A percentile compares a stretch with the other conserved stretches of the same genome.
Conservation (phyloP, 2,888 invertebrate species). For the Dione juno region DNA sequence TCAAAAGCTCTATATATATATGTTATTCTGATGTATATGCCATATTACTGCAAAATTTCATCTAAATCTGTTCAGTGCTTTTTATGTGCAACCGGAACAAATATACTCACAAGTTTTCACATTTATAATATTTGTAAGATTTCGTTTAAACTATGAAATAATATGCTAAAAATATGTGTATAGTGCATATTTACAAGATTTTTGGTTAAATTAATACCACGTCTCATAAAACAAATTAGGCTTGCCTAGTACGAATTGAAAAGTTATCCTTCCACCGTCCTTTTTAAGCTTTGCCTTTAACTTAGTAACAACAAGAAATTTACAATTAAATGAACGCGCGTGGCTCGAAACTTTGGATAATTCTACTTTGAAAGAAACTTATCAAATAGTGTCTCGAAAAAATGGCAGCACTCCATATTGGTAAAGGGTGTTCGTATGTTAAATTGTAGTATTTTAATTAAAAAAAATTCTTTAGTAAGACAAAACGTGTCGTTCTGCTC, state of each 20-base stretch:
- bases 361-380: constrained; percentile 46
- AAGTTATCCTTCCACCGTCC: constrained; percentile 29
- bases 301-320: constrained; percentile 48
- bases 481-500: no score
- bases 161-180: no score
- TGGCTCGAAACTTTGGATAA: constrained; percentile 43
- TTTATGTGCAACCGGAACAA: no score
- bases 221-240: constrained; percentile 8
- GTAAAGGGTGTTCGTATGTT: constrained; percentile 27
- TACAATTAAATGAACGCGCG: constrained; percentile 51
- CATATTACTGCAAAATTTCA: no score
- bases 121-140: no score
- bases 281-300: constrained; percentile 43
- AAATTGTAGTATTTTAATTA: background rate
- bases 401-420: constrained; percentile 45
- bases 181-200: background rate
- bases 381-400: constrained; percentile 47
- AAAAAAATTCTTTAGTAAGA: no score
- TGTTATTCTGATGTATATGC: no score
- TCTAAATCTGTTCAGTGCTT: no score
- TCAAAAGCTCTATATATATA: no score
- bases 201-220: background rate
- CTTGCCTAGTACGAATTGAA: constrained; percentile 27
- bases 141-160: no score
- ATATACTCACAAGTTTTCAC: no score